Conservation (phyloP, 1,140 invertebrate genomes). For the Scaptomyza pallida region DNA sequence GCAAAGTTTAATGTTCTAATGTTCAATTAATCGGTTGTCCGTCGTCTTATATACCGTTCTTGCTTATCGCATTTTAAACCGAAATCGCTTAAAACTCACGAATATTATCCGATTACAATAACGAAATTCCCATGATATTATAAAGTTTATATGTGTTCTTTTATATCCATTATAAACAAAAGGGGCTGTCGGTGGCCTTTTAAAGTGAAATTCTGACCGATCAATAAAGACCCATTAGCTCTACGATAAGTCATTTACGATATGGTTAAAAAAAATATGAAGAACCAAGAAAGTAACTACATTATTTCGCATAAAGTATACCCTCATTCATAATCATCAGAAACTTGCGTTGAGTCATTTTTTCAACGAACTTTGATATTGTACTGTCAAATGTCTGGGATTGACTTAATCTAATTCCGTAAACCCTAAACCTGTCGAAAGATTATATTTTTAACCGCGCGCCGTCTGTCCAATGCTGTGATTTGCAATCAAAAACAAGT, state of each 20-base stretch:
- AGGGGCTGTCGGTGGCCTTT: conserved; percentile 46
- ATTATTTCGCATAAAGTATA: not conserved
- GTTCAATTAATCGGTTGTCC: not conserved
- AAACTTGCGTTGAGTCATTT: conserved; percentile 17
- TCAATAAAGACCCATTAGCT: conserved; percentile 35
- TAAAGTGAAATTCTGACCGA: conserved; percentile 34
- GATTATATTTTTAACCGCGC: conserved; percentile 26
- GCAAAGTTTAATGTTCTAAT: not conserved
- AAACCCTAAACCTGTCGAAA: conserved; percentile 8
- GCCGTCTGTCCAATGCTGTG: not conserved
- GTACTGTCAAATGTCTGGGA: conserved; percentile 1
- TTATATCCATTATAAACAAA: conserved; percentile 58
- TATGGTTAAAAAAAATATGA: conserved; percentile 2
- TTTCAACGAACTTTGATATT: conserved; percentile 23
- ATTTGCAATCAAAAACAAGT: conserved; percentile 26
- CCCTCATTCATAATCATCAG: not conserved
- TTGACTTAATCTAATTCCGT: conserved; percentile 17
- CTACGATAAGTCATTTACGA: conserved; percentile 47
- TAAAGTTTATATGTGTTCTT: conserved; percentile 46
- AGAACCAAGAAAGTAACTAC: not conserved
- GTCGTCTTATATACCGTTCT: conserved; percentile 23
- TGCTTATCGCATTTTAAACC: conserved; percentile 29
- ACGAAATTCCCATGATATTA: conserved; percentile 41
- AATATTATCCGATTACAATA: conserved; percentile 37
- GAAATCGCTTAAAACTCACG: conserved; percentile 36